Conservation (phyloP, 2,113 vertebrate species). For the Tragelaphus scriptus region DNA sequence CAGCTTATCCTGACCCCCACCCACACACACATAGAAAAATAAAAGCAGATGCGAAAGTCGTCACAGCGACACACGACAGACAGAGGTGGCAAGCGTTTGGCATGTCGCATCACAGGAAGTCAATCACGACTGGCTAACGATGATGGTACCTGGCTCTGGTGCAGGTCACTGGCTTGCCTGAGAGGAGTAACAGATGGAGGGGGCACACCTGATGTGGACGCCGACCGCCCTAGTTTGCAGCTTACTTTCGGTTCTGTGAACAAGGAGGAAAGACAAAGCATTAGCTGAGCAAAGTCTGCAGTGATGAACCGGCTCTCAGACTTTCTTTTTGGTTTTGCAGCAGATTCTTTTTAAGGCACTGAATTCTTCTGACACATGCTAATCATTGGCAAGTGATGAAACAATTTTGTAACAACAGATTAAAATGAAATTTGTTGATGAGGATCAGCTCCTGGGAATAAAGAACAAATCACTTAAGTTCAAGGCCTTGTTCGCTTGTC, state of each 20-base stretch:
- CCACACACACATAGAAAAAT: constrained; percentile 54
- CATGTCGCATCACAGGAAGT: constrained; percentile 85
- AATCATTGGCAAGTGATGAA: background rate
- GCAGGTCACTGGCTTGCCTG: constrained; percentile 86
- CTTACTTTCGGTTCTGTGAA: constrained; percentile 86
- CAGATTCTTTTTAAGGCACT: fast-evolving
- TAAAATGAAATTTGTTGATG: background rate
- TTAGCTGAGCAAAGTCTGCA: background rate
- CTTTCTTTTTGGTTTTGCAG: background rate
- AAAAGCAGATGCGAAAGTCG: constrained; percentile 67
- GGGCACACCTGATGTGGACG: constrained; percentile 93
- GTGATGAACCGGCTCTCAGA: fast-evolving
- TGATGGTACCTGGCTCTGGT: constrained; percentile 94
- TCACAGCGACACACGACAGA: constrained; percentile 82
- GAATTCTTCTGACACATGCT: background rate
- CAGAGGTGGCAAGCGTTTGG: constrained; percentile 83
- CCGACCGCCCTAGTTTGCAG: constrained; percentile 92
- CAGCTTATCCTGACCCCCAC: background rate
- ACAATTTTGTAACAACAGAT: background rate
- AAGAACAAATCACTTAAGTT: background rate
- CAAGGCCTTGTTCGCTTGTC: background rate
- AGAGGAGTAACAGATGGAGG: constrained; percentile 87
- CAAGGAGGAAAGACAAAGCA: background rate
- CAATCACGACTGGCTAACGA: constrained; percentile 84
- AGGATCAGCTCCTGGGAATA: background rate